A percentile compares a stretch with the other conserved stretches of the same genome.
Evolutionary conservation across 2,113 vertebrate species (phyloP).

Genomic region (Crotalus helleri): DNA sequence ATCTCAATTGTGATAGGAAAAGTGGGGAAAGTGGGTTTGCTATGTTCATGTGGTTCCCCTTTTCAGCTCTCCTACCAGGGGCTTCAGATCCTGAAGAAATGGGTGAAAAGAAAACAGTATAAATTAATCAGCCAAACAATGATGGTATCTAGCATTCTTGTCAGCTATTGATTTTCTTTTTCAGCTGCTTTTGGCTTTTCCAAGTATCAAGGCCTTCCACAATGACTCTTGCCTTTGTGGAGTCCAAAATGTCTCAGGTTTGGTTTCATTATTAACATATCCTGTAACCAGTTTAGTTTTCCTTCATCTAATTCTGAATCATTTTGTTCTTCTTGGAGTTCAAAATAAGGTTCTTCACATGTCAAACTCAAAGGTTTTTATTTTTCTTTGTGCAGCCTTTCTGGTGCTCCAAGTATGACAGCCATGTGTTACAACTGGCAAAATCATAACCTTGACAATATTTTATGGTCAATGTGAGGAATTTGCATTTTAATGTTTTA

Average conservation of each 20-base stretch:
- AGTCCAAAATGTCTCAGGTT: neutral
- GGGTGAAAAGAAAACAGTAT: neutral
- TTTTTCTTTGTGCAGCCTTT: neutral
- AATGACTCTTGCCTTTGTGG: neutral
- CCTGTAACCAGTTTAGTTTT: neutral
- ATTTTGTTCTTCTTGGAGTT: neutral
- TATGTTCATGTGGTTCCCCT: neutral
- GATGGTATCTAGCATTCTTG: neutral
- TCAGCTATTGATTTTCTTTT: neutral
- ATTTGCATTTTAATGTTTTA: neutral
- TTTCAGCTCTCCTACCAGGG: neutral
- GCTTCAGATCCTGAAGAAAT: neutral
- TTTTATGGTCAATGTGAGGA: neutral
- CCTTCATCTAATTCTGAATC: neutral
- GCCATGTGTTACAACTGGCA: neutral
- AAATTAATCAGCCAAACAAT: neutral
- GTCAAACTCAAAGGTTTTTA: neutral
- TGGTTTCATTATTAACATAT: neutral
- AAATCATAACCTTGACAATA: neutral
- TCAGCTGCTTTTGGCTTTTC: neutral
- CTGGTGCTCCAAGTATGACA: neutral
- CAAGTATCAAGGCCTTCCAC: neutral
- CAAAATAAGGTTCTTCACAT: neutral
- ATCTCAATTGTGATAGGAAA: neutral
- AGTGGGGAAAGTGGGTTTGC: neutral